phyloP scores from a whole-genome alignment of 1,140 invertebrate genomes.

The Caenorhabditis briggsae region DNA sequence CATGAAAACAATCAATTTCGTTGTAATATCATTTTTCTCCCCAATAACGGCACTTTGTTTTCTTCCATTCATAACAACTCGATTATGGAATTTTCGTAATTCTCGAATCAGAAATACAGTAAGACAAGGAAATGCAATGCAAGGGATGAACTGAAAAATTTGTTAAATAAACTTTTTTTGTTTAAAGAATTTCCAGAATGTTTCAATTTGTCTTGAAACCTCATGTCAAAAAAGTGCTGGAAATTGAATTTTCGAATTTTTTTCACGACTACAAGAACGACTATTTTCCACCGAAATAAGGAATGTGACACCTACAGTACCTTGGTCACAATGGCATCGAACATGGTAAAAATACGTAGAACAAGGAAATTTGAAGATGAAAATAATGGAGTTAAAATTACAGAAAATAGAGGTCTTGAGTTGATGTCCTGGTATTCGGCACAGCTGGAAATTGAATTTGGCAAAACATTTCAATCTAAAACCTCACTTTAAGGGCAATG shows the following conservation, averaged over 20 bases:
- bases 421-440: background rate
- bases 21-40: background rate
- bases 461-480: background rate
- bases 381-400: constrained; percentile 6
- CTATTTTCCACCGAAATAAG: background rate
- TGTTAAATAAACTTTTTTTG: too few relatives aligned
- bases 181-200: too few relatives aligned
- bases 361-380: background rate
- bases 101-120: background rate
- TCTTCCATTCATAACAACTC: background rate
- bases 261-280: too few relatives aligned
- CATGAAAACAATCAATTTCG: constrained; percentile 31
- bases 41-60: background rate
- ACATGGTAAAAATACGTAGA: background rate
- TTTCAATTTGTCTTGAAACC: too few relatives aligned
- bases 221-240: too few relatives aligned
- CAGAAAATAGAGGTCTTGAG: background rate
- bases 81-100: constrained; percentile 3
- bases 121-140: background rate
- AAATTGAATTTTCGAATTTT: too few relatives aligned
- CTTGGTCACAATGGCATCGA: constrained; percentile 6
- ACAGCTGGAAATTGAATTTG: background rate
- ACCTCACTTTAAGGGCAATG: constrained; percentile 3
- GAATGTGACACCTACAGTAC: background rate
- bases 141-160: constrained; percentile 1